These are phyloP conservation scores for Carcinoscorpius rotundicauda DNA, from an alignment of 1,140 invertebrate species.

Conservation along the genomic window DNA sequence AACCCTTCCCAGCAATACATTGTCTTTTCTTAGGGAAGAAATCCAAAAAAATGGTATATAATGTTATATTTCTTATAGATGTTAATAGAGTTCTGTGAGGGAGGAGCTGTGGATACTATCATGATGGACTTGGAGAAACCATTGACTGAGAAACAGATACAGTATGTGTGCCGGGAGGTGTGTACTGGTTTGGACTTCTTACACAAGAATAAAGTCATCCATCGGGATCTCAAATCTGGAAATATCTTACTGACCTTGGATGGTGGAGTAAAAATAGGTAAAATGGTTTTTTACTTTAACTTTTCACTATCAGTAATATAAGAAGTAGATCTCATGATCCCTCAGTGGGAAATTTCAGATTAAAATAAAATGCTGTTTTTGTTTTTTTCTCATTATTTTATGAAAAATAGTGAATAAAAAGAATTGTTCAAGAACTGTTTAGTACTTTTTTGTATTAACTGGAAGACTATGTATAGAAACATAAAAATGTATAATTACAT, in stretches of 20 bases:
- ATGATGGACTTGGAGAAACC: constrained; percentile 97
- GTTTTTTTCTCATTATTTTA: not conserved
- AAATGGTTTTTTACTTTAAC: constrained; percentile 16
- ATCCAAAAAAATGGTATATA: not conserved
- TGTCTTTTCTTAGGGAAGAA: too few species aligned
- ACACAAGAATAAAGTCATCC: constrained; percentile 85
- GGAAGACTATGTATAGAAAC: too few species aligned
- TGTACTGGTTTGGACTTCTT: constrained; percentile 48
- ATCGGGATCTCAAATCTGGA: constrained; percentile 94
- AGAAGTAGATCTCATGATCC: too few species aligned
- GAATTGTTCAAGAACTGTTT: too few species aligned
- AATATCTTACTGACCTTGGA: constrained; percentile 92
- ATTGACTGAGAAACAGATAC: constrained; percentile 85
- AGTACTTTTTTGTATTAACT: too few species aligned
- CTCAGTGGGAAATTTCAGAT: too few species aligned
- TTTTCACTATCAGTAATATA: too few species aligned
- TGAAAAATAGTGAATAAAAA: not conserved
- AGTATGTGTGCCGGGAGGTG: constrained; percentile 85
- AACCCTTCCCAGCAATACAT: too few species aligned
- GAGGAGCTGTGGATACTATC: constrained; percentile 92
- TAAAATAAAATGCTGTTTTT: constrained; percentile 20
- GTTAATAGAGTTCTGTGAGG: constrained; percentile 96
- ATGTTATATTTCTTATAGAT: constrained; percentile 47
- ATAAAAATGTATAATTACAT: too few species aligned
- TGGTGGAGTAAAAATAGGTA: constrained; percentile 92